Evolutionary conservation across 2,113 vertebrate species (phyloP).

Genomic region (Riparia riparia): DNA sequence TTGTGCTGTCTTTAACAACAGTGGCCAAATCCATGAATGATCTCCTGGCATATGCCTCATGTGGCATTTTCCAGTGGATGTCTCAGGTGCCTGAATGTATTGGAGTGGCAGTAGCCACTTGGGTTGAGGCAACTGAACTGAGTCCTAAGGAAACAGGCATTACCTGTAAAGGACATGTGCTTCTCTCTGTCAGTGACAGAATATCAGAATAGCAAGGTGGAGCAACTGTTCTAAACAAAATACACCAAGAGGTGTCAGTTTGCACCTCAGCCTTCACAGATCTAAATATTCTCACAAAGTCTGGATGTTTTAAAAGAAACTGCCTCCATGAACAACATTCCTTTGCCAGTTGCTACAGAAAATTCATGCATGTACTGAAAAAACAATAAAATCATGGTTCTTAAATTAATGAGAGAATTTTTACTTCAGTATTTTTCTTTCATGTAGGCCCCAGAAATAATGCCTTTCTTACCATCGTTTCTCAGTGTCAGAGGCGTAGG

Average conservation of each 20-base stretch:
- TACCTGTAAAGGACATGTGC: neutral
- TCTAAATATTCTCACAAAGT: neutral
- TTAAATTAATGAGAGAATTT: neutral
- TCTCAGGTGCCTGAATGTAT: neutral
- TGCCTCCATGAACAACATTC: neutral
- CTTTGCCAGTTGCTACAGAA: neutral
- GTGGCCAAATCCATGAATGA: neutral
- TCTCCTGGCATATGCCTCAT: neutral
- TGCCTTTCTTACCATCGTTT: conserved; percentile 87
- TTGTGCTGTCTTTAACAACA: neutral
- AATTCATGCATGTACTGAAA: neutral
- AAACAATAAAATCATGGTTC: neutral
- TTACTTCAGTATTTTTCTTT: neutral
- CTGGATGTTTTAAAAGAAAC: neutral
- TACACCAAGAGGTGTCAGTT: neutral
- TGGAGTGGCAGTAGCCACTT: neutral
- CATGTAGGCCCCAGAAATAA: neutral
- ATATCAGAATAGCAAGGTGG: neutral
- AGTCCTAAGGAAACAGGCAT: neutral
- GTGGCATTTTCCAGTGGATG: neutral
- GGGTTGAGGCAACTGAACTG: neutral
- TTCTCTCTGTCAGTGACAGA: neutral
- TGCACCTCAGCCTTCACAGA: neutral
- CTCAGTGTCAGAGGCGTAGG: conserved; percentile 93
- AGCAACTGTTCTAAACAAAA: neutral